Conservation (phyloP, 2,888 invertebrate species). For the Ctena decussata region DNA sequence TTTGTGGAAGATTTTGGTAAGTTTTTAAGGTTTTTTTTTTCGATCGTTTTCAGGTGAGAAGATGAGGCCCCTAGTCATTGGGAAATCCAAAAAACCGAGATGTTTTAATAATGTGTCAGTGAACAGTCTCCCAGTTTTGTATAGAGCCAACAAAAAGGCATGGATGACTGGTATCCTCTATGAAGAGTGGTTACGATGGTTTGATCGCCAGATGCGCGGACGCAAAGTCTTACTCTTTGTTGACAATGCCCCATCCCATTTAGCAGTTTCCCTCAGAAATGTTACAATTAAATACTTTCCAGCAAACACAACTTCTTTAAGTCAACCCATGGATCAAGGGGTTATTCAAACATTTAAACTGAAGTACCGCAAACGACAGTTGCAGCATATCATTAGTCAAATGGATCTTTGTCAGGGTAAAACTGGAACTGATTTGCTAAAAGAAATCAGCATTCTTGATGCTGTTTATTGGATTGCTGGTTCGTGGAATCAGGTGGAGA, state of each 20-base stretch:
- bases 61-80: slow-evolving; percentile 4
- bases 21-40: too few species aligned
- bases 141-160: not conserved
- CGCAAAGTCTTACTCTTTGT: slow-evolving; percentile 14
- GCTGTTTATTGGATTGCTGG: slow-evolving; percentile 46
- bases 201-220: slow-evolving; percentile 15
- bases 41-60: slow-evolving; percentile 17
- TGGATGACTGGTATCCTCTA: not conserved
- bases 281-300: not conserved
- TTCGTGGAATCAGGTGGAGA: slow-evolving; percentile 20
- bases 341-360: too few species aligned
- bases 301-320: not conserved
- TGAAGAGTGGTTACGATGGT: slow-evolving; percentile 11
- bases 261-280: not conserved
- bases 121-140: not conserved
- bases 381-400: slow-evolving; percentile 10
- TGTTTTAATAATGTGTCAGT: not conserved
- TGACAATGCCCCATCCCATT: slow-evolving; percentile 19
- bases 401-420: not conserved
- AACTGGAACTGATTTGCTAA: not conserved
- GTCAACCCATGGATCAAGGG: not conserved
- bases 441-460: slow-evolving; percentile 22
- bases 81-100: not conserved
- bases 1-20: too few species aligned
- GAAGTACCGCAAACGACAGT: slow-evolving; percentile 32